Evolutionary conservation across 2,888 invertebrate genomes (phyloP), one percentile per base, ranked within the genome.

Genomic region (Zaprionus bogoriensis): DNA sequence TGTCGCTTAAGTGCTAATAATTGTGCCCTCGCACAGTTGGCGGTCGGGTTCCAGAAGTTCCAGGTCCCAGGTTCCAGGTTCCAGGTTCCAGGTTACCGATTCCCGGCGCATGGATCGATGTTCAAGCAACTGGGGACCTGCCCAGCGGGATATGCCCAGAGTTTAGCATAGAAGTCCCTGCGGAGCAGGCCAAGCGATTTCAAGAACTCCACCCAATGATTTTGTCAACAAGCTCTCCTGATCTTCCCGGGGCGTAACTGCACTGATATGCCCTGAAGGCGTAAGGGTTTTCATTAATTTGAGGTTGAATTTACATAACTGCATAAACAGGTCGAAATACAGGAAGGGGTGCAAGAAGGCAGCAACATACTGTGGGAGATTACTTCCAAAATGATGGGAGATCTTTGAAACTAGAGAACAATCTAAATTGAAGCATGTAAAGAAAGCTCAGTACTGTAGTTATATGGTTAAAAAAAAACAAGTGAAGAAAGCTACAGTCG

Each of bases 1-100:
- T 85, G 75, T 74, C 74, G 73, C 77, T 71, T 77, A 83, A 84
- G 86, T 83, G 80, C 83, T 77, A 85, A 85, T 82, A 85, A 84
- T 79, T 79, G 79, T 77, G 75, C 80, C 73, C 81, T 70, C 60
- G 77, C 86, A 71, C 87, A 82, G 81, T 87, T 74, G 86, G 87
- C 68, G 77, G 86, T 86, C 79, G 50, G n/a, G 36, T n/a, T n/a
- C n/a, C 28, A 23, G 38, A 42, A 36, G 39, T 39, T 17, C 27
- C 6, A 9, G 19, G 25, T 23, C 19, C 20, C 19, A 9, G 25
- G 7, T 32, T 39, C 27, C 9, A 9, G 4, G 9, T 44, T 55
- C 5, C 45, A 22, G 22, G 52, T 42, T 53, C 48, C 17, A 12
- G 32, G 14, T n/a, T n/a, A n/a, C n/a, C n/a, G n/a, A n/a, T n/a